These are phyloP conservation scores for Eonycteris spelaea DNA, from an alignment of 2,113 vertebrate species.

Conservation along the genomic window DNA sequence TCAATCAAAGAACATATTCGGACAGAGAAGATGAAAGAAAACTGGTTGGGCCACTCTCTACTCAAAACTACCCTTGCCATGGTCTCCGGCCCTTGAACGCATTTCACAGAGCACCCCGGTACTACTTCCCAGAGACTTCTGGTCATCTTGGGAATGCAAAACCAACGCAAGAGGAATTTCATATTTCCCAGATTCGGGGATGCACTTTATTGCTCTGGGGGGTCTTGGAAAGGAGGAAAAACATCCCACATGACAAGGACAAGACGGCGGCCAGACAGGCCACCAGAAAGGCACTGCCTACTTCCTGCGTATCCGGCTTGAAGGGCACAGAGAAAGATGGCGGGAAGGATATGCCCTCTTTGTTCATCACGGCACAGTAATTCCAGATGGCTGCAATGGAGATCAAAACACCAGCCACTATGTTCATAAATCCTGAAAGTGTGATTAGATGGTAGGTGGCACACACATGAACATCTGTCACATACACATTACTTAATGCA, in stretches of 20 bases:
- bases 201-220: rapidly evolving
- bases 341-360: slow-evolving; percentile 86
- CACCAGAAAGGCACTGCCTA: slow-evolving; percentile 80
- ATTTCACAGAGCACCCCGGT: not conserved
- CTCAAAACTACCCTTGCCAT: not conserved
- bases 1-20: not conserved
- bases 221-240: slow-evolving; percentile 81
- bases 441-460: slow-evolving; percentile 74
- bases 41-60: not conserved
- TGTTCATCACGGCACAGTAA: slow-evolving; percentile 79
- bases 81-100: not conserved
- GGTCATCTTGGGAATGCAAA: not conserved
- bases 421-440: slow-evolving; percentile 78
- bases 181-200: not conserved
- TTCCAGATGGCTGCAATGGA: slow-evolving; percentile 86
- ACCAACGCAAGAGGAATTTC: not conserved
- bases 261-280: slow-evolving; percentile 81
- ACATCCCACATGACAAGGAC: slow-evolving; percentile 80
- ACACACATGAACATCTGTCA: slow-evolving; percentile 65
- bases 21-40: not conserved
- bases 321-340: slow-evolving; percentile 83
- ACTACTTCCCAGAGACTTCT: too few relatives aligned
- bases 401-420: slow-evolving; percentile 73
- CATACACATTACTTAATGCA: slow-evolving; percentile 80
- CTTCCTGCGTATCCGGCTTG: slow-evolving; percentile 80